Conservation (phyloP, 1,140 invertebrate species). For the Lasaia peninsularis region DNA sequence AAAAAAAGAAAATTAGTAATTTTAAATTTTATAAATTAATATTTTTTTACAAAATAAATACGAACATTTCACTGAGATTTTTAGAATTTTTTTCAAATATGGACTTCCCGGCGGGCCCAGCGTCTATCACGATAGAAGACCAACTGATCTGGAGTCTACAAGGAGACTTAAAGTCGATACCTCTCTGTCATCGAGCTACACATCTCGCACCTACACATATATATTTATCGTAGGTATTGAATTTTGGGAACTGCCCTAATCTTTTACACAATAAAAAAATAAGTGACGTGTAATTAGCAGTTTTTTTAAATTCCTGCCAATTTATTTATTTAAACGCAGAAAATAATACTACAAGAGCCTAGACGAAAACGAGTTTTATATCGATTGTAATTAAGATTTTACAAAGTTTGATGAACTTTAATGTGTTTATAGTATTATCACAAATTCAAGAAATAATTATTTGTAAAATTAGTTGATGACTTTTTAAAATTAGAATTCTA, state of each 20-base stretch:
- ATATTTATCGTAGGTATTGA: not conserved
- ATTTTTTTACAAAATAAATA: conserved; percentile 3
- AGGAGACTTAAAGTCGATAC: conserved; percentile 62
- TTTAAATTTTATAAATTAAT: not conserved
- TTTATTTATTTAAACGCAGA: too few species aligned
- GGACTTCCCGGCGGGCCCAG: conserved; percentile 16
- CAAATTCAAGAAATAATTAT: not conserved
- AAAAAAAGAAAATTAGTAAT: not conserved
- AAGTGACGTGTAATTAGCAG: too few species aligned
- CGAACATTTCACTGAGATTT: conserved; percentile 5
- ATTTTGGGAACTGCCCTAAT: conserved; percentile 21
- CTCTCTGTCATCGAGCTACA: conserved; percentile 58
- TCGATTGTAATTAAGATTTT: conserved; percentile 2
- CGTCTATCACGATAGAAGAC: conserved; percentile 45
- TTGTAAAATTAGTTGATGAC: not conserved
- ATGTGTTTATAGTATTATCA: not conserved
- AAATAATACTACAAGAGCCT: too few species aligned
- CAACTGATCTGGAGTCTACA: conserved; percentile 57
- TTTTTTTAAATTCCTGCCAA: too few species aligned
- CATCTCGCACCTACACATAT: conserved; percentile 49
- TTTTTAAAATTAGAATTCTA: too few species aligned
- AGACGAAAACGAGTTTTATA: not conserved
- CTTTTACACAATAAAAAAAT: not conserved
- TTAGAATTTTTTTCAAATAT: conserved; percentile 5
- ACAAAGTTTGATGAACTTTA: conserved; percentile 2